Conservation (phyloP, 2,797 vertebrate genomes). For the Artibeus lituratus region DNA sequence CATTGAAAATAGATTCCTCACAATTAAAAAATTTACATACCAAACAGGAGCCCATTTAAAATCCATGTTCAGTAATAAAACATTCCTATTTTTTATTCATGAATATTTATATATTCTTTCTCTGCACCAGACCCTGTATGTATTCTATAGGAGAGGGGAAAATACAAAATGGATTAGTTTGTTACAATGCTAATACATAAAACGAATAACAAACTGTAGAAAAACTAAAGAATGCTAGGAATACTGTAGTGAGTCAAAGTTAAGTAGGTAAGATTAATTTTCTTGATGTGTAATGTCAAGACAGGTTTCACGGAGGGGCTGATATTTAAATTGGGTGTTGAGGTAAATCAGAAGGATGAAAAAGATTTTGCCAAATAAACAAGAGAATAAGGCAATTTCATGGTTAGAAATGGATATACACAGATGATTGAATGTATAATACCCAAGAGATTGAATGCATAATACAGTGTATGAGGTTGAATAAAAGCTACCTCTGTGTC, state of each 20-base stretch:
- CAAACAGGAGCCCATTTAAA: neutral
- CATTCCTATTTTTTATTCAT: neutral
- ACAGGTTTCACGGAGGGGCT: neutral
- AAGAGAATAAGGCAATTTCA: neutral
- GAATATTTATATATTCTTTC: slow-evolving; percentile 16
- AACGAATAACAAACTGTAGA: neutral
- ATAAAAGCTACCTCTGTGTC: neutral
- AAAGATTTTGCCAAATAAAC: neutral
- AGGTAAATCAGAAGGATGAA: neutral
- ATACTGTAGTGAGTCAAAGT: neutral
- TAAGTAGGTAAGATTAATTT: neutral
- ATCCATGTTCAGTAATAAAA: neutral
- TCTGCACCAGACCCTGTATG: neutral
- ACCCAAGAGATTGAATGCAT: too few relatives aligned
- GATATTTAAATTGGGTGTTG: neutral
- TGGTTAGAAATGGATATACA: neutral
- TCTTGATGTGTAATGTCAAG: neutral
- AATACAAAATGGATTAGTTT: neutral
- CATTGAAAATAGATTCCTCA: neutral
- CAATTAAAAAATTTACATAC: neutral
- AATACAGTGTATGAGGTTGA: neutral
- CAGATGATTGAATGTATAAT: neutral
- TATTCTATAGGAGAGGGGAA: neutral
- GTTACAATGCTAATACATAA: neutral
- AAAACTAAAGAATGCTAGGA: neutral